Conservation (phyloP, 2,797 vertebrate genomes). For the Pipistrellus pipistrellus region DNA sequence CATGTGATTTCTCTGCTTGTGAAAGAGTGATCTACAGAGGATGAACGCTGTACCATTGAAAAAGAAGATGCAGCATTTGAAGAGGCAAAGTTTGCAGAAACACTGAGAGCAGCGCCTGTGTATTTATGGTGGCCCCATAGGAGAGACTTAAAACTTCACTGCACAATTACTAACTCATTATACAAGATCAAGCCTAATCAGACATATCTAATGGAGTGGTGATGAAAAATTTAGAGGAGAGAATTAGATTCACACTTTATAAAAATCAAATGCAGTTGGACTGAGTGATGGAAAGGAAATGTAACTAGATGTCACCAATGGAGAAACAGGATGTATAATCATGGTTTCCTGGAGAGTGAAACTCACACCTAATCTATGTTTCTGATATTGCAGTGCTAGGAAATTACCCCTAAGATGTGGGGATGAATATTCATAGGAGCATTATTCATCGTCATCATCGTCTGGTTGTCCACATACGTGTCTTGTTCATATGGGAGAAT, state of each 20-base stretch:
- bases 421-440: not conserved
- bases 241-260: constrained; percentile 26
- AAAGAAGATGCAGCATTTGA: constrained; percentile 8
- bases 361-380: not conserved
- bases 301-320: not conserved
- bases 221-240: not conserved
- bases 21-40: fast-evolving
- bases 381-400: no score
- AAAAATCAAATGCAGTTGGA: not conserved
- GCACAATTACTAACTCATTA: not conserved
- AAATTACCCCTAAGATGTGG: not conserved
- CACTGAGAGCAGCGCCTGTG: not conserved
- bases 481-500: not conserved
- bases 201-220: no score
- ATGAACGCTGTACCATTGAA: constrained; percentile 46
- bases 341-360: not conserved
- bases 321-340: not conserved
- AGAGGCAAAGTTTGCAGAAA: constrained; percentile 14
- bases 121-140: constrained; percentile 71
- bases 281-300: not conserved
- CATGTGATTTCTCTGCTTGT: constrained; percentile 85
- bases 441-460: fast-evolving
- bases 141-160: constrained; percentile 61
- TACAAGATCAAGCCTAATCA: not conserved
- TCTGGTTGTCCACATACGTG: fast-evolving